Conservation (phyloP, 2,113 vertebrate genomes). For the Passer domesticus region DNA sequence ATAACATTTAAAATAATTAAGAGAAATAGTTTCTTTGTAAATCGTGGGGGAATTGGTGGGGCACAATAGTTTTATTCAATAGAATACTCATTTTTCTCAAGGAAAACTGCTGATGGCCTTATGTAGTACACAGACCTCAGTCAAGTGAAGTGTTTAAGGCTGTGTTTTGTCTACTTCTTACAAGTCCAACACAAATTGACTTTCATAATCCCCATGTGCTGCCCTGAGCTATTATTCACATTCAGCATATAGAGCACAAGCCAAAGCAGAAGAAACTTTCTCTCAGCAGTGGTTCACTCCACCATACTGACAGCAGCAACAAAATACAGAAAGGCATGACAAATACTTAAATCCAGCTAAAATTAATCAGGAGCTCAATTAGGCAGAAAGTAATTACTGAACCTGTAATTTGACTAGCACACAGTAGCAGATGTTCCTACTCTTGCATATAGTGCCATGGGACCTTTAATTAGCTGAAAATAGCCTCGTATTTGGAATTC, state of each 20-base stretch:
- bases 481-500: constrained; percentile 19
- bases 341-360: constrained; percentile 19
- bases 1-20: neutral
- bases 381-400: constrained; percentile 51
- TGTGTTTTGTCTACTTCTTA: neutral
- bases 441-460: neutral
- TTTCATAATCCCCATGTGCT: neutral
- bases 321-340: neutral
- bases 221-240: neutral
- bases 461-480: constrained; percentile 53
- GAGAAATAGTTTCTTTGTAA: neutral
- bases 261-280: neutral
- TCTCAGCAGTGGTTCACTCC: neutral
- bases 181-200: neutral
- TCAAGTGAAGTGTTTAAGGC: neutral
- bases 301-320: neutral
- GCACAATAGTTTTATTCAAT: neutral
- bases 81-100: neutral
- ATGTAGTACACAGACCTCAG: neutral
- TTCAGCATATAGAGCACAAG: neutral
- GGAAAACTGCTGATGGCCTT: neutral
- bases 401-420: constrained; percentile 44
- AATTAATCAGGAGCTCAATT: constrained; percentile 48
- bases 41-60: fast-evolving
- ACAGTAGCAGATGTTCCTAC: constrained; percentile 49